Evolutionary conservation across 1,140 invertebrate genomes (phyloP).

Genomic region (Drosophila aff.): DNA sequence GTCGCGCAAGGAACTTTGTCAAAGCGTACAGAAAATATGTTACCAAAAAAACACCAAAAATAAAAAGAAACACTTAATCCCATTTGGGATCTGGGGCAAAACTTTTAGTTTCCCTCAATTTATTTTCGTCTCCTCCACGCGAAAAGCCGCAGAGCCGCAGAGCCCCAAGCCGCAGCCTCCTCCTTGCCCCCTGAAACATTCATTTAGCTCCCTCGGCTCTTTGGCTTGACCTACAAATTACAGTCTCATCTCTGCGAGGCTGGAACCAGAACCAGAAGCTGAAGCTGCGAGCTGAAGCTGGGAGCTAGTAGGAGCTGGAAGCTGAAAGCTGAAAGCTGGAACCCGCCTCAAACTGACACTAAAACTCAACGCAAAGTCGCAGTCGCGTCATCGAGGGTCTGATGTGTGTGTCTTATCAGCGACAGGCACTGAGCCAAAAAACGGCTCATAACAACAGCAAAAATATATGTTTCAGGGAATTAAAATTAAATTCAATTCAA

Average conservation of each 20-base stretch:
- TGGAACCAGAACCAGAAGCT: slow-evolving; percentile 1
- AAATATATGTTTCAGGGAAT: not conserved
- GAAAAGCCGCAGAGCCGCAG: slow-evolving; percentile 24
- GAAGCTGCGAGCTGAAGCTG: not conserved
- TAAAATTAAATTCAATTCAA: not conserved
- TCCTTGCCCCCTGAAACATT: not conserved
- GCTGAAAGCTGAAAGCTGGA: not conserved
- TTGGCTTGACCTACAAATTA: slow-evolving; percentile 64
- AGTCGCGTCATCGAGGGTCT: slow-evolving; percentile 31
- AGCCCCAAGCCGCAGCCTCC: slow-evolving; percentile 2
- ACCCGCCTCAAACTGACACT: slow-evolving; percentile 8
- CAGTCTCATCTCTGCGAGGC: slow-evolving; percentile 28
- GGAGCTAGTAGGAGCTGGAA: not conserved
- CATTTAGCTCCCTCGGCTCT: slow-evolving; percentile 30
- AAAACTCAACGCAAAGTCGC: slow-evolving; percentile 37
- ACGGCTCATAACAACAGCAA: too few relatives aligned
- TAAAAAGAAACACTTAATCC: slow-evolving; percentile 30
- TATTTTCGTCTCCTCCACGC: slow-evolving; percentile 20
- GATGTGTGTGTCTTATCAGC: slow-evolving; percentile 53
- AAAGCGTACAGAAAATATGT: slow-evolving; percentile 9
- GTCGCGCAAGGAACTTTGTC: slow-evolving; percentile 6
- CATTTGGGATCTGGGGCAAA: slow-evolving; percentile 43
- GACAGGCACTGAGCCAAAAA: slow-evolving; percentile 23
- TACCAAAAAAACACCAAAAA: slow-evolving; percentile 18
- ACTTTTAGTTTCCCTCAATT: slow-evolving; percentile 54